These are phyloP conservation scores for Clunio marinus DNA, from an alignment of 2,888 invertebrate genomes.

Conservation along the genomic window DNA sequence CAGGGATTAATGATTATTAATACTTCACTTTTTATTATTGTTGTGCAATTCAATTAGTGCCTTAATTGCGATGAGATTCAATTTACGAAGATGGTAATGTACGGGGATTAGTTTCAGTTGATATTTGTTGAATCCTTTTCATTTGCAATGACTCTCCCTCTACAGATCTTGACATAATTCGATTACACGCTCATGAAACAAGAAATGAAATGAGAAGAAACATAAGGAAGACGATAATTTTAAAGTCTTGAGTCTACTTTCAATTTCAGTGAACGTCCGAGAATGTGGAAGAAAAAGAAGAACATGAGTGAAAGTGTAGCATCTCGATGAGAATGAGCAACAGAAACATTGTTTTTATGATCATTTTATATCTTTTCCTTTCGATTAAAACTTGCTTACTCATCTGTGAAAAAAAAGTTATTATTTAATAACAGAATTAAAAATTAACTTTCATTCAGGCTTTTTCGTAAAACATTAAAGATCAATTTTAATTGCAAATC, in stretches of 20 bases:
- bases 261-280: neutral
- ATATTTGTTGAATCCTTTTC: no score
- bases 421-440: no score
- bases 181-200: no score
- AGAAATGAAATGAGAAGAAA: neutral
- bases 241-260: neutral
- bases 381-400: no score
- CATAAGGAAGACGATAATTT: neutral
- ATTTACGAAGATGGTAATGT: neutral
- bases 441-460: no score
- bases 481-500: no score
- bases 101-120: neutral
- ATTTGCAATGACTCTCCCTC: no score
- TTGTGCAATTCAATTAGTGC: neutral
- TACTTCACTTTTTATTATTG: neutral
- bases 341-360: no score
- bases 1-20: conserved; percentile 1
- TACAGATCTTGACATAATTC: no score
- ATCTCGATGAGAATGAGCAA: neutral
- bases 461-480: no score
- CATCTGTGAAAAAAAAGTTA: no score
- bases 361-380: no score
- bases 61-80: neutral
- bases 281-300: neutral
- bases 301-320: conserved; percentile 1